Percentiles rank a stretch among this genome's conserved stretches.
Evolutionary conservation across 1,140 invertebrate species (phyloP).

Genomic region (Propsilocerus akamusi): DNA sequence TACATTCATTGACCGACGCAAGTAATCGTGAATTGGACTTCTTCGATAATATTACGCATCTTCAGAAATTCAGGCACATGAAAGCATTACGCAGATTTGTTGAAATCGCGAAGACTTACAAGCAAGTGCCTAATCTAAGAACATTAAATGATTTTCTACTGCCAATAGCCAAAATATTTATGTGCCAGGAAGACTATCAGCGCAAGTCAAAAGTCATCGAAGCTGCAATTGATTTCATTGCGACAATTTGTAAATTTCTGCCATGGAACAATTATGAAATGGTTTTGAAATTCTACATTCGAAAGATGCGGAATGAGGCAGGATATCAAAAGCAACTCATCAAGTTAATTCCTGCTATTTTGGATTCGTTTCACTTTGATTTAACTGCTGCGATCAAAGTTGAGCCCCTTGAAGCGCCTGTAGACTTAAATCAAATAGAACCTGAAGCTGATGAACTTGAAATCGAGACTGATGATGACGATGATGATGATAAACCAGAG

Average conservation of each 20-base stretch:
- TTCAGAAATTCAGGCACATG: conserved; percentile 64
- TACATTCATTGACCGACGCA: conserved; percentile 46
- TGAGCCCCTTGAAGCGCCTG: conserved; percentile 10
- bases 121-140: conserved; percentile 36
- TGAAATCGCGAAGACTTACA: conserved; percentile 32
- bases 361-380: conserved; percentile 90
- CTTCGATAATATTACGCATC: conserved; percentile 82
- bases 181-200: conserved; percentile 55
- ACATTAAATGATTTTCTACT: conserved; percentile 69
- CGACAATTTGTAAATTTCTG: conserved; percentile 50
- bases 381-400: conserved; percentile 38
- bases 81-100: conserved; percentile 56
- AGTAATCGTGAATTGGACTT: conserved; percentile 77
- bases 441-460: conserved; percentile 7
- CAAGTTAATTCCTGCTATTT: conserved; percentile 58
- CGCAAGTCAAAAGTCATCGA: conserved; percentile 69
- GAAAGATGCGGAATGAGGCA: conserved; percentile 42
- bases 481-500: conserved; percentile 15
- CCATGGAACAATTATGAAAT: conserved; percentile 77
- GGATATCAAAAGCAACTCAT: conserved; percentile 69
- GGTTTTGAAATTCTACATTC: conserved; percentile 60
- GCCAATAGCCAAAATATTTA: conserved; percentile 61
- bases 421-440: conserved; percentile 11
- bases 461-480: conserved; percentile 11
- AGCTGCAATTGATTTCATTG: conserved; percentile 56